phyloP scores from a whole-genome alignment of 2,888 invertebrate species.

The Chelonus formosanus region DNA sequence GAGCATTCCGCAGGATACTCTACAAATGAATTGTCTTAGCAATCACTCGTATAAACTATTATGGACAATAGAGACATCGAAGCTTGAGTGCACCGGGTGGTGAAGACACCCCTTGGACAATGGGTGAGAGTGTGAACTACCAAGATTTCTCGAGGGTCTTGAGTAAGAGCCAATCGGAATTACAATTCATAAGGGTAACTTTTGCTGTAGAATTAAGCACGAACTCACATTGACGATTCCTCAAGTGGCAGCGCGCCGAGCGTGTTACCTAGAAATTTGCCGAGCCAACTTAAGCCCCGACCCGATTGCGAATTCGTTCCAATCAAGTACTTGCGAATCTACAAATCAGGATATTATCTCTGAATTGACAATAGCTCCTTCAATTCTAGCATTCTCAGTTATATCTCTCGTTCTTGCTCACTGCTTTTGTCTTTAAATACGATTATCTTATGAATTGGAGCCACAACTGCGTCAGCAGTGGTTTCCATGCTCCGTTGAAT shows the following conservation, averaged over 20 bases:
- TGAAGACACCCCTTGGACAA: constrained; percentile 1
- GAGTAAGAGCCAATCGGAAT: constrained; percentile 14
- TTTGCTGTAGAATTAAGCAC: constrained; percentile 25
- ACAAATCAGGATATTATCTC: too few relatives aligned
- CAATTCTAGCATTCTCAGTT: too few relatives aligned
- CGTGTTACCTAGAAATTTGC: constrained; percentile 23
- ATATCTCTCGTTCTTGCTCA: too few relatives aligned
- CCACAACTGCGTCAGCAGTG: too few relatives aligned
- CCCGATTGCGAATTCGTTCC: too few relatives aligned
- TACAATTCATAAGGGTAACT: constrained; percentile 23
- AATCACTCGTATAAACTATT: constrained; percentile 1
- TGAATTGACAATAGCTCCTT: too few relatives aligned
- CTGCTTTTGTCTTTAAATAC: too few relatives aligned
- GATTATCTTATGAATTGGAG: too few relatives aligned
- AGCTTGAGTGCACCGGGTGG: constrained; percentile 2
- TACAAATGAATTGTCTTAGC: constrained; percentile 81
- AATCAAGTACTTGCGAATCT: too few relatives aligned
- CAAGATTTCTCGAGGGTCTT: not conserved
- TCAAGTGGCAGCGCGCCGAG: constrained; percentile 8
- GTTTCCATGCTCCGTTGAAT: too few relatives aligned
- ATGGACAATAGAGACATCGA: not conserved
- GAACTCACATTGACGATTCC: constrained; percentile 19
- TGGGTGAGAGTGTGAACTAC: not conserved
- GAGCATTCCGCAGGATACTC: constrained; percentile 93
- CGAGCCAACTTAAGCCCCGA: constrained; percentile 10